These are phyloP conservation scores for Ectemnius continuus DNA, from an alignment of 2,888 invertebrate species.

Conservation along the genomic window DNA sequence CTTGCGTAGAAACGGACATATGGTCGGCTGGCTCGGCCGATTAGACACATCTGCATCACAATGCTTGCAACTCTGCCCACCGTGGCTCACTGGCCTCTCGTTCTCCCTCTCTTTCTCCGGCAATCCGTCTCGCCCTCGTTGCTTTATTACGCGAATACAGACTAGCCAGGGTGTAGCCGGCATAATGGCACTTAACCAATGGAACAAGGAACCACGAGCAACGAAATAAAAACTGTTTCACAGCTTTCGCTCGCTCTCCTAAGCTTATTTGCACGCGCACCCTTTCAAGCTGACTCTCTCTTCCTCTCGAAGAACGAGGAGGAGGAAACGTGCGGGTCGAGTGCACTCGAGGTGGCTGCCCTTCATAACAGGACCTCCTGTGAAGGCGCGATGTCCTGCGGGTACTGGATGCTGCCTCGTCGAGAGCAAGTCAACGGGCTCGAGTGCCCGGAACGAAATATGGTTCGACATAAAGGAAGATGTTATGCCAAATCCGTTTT, in stretches of 20 bases:
- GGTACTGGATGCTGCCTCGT: slow-evolving; percentile 32
- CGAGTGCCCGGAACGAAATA: slow-evolving; percentile 5
- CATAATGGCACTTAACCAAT: slow-evolving; percentile 73
- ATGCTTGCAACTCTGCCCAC: slow-evolving; percentile 63
- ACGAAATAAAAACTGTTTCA: slow-evolving; percentile 63
- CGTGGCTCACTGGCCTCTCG: slow-evolving; percentile 35
- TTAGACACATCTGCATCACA: slow-evolving; percentile 77
- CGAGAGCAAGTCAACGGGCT: slow-evolving; percentile 31
- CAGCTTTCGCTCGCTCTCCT: slow-evolving; percentile 63
- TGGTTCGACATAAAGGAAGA: no score
- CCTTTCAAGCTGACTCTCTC: slow-evolving; percentile 54
- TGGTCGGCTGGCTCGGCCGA: slow-evolving; percentile 76
- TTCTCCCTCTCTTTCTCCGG: slow-evolving; percentile 36
- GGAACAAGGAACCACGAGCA: slow-evolving; percentile 30
- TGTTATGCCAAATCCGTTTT: no score
- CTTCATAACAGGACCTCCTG: slow-evolving; percentile 8
- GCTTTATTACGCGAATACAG: slow-evolving; percentile 70
- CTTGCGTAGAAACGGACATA: slow-evolving; percentile 72
- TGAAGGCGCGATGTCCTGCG: slow-evolving; percentile 36
- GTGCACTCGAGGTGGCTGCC: slow-evolving; percentile 31
- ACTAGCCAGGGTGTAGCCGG: slow-evolving; percentile 63
- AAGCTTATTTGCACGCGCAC: slow-evolving; percentile 56
- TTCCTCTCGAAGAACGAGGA: slow-evolving; percentile 15
- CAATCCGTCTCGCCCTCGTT: slow-evolving; percentile 27
- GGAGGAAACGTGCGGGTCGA: background rate